Evolutionary conservation across 1,140 invertebrate species (phyloP), one percentile per base, ranked within the genome.

Genomic region (Macrotrachela quadricornifera): DNA sequence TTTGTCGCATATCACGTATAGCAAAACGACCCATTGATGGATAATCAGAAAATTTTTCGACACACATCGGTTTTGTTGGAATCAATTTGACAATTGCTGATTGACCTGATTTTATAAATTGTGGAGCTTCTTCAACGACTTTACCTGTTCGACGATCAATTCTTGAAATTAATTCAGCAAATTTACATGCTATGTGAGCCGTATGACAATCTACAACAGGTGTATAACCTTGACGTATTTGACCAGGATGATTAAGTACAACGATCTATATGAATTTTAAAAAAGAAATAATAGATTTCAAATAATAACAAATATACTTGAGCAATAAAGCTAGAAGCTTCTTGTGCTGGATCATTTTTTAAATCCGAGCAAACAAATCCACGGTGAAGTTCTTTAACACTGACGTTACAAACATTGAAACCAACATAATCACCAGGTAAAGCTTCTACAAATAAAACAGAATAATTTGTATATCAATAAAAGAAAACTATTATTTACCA

Each of bases 371-470:
- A 83, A 15, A 97, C 91, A 62, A 82, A 94, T 51, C 92, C 92
- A 73, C 91, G 81, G 65, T 85, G 79, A 68, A 96, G 75, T 69
- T 96, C 91, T 73, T 97, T 96, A 40, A 96, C 87, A 9, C 90
- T 88, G 9, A 97, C 85, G 77, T 95, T 96, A 78, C 96, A 96
- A 6, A 97, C 85, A 76, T 96, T 96, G 75, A 96, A 96, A 64
- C 90, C 91, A 62, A 97, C 90, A 65, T 96, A 96, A 75, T 96
- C 91, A 57, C 90, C 90, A 50, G 91, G 90, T 56, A 86, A 76
- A 60, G 90, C 91, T 66, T 96, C n/a, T n/a, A n/a, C n/a, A n/a
- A n/a, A n/a, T n/a, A n/a, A n/a, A n/a, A n/a, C n/a, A n/a, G n/a
- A n/a, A n/a, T n/a, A n/a, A n/a, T n/a, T n/a, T n/a, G n/a, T n/a